Conservation (phyloP, 2,888 invertebrate genomes). For the Apomyelois bistriatella region DNA sequence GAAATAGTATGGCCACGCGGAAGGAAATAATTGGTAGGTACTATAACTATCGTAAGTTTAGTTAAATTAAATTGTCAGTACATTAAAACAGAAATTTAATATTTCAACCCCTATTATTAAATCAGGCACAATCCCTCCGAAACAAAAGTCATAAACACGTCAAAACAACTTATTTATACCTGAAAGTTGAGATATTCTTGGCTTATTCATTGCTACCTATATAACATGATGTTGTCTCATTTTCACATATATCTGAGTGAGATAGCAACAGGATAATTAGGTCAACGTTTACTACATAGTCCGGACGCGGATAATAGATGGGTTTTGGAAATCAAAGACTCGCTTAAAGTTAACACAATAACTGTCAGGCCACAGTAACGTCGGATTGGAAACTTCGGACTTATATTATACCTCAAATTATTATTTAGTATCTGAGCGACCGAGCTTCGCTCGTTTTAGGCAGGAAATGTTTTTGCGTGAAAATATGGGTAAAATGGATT, state of each 20-base stretch:
- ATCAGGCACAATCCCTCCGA: not conserved
- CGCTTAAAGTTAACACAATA: slow-evolving; percentile 41
- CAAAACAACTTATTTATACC: slow-evolving; percentile 9
- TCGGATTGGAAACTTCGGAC: slow-evolving; percentile 1
- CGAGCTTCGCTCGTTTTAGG: no score
- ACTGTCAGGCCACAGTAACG: slow-evolving; percentile 31
- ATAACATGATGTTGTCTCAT: not conserved
- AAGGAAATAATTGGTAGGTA: no score
- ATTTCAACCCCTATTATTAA: not conserved
- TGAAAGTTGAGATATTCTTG: not conserved
- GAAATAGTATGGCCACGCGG: no score
- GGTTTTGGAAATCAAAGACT: slow-evolving; percentile 30
- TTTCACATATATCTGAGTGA: not conserved
- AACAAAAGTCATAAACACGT: not conserved
- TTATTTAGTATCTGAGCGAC: not conserved
- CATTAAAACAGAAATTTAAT: no score
- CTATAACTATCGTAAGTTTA: no score
- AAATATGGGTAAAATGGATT: no score
- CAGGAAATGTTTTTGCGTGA: no score
- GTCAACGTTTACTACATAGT: not conserved
- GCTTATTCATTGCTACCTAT: not conserved
- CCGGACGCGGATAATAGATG: not conserved
- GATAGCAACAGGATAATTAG: not conserved
- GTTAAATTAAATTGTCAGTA: no score
- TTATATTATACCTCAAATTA: not conserved